These are phyloP conservation scores for Sebastes hubbsi DNA, from an alignment of 2,797 vertebrate genomes.

Conservation along the genomic window DNA sequence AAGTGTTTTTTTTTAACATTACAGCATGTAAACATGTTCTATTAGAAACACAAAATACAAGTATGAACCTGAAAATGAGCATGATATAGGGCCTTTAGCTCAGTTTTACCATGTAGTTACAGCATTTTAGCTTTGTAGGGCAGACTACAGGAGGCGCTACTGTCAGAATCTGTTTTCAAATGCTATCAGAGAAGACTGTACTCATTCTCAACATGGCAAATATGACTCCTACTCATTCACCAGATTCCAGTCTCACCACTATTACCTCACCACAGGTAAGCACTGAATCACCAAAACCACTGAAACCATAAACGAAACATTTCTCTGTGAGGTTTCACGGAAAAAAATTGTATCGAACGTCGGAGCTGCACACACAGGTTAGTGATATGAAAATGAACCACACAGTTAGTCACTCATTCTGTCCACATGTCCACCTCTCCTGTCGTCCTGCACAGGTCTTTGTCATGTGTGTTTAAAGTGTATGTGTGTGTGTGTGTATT, in stretches of 20 bases:
- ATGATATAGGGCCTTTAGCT: neutral
- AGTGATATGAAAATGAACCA: constrained; percentile 34
- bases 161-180: neutral
- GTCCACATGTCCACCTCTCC: constrained; percentile 28
- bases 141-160: neutral
- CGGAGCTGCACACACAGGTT: constrained; percentile 21
- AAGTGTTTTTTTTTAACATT: no score
- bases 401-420: constrained; percentile 44
- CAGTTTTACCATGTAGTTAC: neutral
- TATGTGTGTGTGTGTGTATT: neutral
- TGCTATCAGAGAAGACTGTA: neutral
- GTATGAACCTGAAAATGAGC: no score
- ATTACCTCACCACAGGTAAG: constrained; percentile 35
- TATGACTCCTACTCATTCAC: neutral
- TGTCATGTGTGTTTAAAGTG: constrained; percentile 20
- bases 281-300: neutral
- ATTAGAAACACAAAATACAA: no score
- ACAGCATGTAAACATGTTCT: no score
- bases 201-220: neutral
- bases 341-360: constrained; percentile 18
- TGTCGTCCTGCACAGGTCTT: constrained; percentile 30
- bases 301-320: neutral
- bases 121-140: neutral
- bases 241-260: neutral
- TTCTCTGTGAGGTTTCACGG: neutral